Percentiles rank a stretch among this genome's conserved stretches.
Conservation (phyloP, 2,113 vertebrate genomes). For the Dipodomys stephensi region DNA sequence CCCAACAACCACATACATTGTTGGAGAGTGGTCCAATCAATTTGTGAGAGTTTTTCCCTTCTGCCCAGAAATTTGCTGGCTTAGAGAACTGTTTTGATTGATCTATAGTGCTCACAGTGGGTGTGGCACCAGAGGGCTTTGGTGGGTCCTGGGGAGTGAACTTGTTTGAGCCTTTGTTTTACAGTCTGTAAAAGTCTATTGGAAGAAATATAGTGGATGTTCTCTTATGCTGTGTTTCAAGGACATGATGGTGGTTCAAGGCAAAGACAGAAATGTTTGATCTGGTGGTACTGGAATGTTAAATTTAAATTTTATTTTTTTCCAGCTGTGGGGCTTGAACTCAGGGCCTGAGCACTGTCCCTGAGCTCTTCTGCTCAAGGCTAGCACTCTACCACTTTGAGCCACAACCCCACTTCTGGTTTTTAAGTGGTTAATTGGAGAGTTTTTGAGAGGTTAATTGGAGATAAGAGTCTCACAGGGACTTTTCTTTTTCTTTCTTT, state of each 20-base stretch:
- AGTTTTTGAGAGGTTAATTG: no score
- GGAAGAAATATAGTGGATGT: background rate
- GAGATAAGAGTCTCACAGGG: no score
- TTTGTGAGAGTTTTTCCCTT: background rate
- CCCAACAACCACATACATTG: background rate
- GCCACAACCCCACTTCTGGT: no score
- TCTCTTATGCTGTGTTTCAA: background rate
- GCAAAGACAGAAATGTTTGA: conserved; percentile 8
- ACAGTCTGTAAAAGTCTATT: background rate
- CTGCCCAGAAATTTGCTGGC: background rate
- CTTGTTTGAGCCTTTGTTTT: no score
- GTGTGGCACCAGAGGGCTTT: background rate
- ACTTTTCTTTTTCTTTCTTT: no score
- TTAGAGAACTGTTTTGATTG: background rate
- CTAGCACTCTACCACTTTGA: no score
- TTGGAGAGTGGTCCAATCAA: background rate
- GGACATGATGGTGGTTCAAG: background rate
- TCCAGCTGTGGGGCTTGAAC: no score
- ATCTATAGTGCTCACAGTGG: background rate
- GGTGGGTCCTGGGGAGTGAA: background rate
- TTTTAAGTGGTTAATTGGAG: no score
- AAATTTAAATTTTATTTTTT: no score
- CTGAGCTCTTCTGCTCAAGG: no score
- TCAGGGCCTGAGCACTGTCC: no score
- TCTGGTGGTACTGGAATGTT: background rate